Evolutionary conservation across 2,797 vertebrate species (phyloP).

Genomic region (Crocodylus rhombifer): DNA sequence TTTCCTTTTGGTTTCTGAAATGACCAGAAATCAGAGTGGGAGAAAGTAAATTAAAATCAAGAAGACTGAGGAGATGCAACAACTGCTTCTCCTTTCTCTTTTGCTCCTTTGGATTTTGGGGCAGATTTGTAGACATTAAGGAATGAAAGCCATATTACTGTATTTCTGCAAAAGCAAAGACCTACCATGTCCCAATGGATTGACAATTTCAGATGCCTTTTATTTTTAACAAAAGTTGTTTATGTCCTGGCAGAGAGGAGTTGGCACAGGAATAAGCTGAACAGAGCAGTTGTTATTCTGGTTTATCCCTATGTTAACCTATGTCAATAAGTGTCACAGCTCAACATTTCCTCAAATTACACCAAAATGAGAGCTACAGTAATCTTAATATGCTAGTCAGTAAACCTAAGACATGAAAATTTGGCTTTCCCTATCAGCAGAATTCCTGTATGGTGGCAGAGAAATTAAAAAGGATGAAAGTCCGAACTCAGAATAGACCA

Average conservation of each 20-base stretch:
- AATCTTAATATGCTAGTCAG: not conserved
- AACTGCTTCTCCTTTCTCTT: not conserved
- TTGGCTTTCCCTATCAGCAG: not conserved
- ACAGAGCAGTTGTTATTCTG: not conserved
- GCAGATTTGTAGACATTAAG: not conserved
- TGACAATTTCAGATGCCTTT: not conserved
- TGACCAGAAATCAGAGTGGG: fast-evolving
- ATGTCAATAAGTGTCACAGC: not conserved
- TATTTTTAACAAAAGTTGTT: not conserved
- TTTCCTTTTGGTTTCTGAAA: not conserved
- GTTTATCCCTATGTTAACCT: not conserved
- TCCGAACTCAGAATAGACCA: too few relatives aligned
- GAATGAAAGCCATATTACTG: not conserved
- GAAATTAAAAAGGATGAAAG: not conserved
- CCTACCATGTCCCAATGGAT: not conserved
- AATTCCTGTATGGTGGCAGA: conserved; percentile 12
- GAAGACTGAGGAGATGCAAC: not conserved
- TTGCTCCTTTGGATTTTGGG: not conserved
- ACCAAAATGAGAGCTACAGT: not conserved
- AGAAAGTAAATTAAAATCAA: not conserved
- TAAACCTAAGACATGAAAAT: not conserved
- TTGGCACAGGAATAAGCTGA: not conserved
- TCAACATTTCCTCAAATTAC: not conserved
- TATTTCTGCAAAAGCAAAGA: not conserved
- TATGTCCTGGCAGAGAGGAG: not conserved